Evolutionary conservation across 2,888 invertebrate genomes (phyloP).

Genomic region (Charanyca ferruginea): DNA sequence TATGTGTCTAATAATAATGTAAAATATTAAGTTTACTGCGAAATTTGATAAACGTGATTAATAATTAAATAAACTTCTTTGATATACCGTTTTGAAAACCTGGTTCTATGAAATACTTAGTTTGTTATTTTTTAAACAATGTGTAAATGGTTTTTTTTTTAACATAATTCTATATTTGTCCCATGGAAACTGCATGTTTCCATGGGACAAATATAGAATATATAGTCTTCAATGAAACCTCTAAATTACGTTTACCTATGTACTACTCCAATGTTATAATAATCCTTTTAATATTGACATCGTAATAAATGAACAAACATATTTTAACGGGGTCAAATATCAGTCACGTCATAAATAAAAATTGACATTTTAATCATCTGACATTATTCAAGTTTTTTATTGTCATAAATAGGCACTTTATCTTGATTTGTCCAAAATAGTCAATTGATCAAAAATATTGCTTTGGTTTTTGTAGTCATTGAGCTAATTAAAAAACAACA

Average conservation of each 20-base stretch:
- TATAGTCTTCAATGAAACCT: too few relatives aligned
- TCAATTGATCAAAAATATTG: slow-evolving; percentile 25
- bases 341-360: slow-evolving; percentile 23
- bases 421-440: slow-evolving; percentile 48
- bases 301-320: slow-evolving; percentile 8
- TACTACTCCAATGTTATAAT: too few relatives aligned
- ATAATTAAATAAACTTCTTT: too few relatives aligned
- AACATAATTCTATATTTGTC: too few relatives aligned
- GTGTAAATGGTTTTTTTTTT: too few relatives aligned
- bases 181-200: too few relatives aligned
- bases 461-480: slow-evolving; percentile 8
- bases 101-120: too few relatives aligned
- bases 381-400: slow-evolving; percentile 38
- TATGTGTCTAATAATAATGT: background rate
- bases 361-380: slow-evolving; percentile 23
- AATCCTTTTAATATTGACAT: slow-evolving; percentile 9
- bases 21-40: background rate
- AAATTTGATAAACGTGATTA: background rate
- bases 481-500: slow-evolving; percentile 18
- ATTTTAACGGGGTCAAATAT: slow-evolving; percentile 16
- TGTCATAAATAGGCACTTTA: slow-evolving; percentile 36
- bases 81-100: too few relatives aligned
- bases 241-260: too few relatives aligned
- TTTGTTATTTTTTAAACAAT: too few relatives aligned
- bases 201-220: too few relatives aligned